These are phyloP conservation scores for Drosophila repleta DNA, from an alignment of 1,140 invertebrate species.

Conservation along the genomic window DNA sequence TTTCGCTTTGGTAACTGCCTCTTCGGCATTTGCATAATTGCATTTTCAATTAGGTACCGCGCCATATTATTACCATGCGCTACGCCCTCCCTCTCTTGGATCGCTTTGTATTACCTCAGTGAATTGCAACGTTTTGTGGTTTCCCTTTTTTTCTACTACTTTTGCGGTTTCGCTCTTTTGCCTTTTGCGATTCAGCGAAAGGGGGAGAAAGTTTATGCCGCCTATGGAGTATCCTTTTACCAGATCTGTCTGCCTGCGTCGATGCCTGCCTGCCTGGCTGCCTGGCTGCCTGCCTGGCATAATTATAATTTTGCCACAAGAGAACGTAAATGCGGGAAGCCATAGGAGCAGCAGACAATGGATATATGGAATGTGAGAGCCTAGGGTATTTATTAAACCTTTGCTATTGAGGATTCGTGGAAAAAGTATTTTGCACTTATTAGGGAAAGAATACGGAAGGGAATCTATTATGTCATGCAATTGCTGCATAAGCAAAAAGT, in stretches of 20 bases:
- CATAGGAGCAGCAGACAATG: constrained; percentile 14
- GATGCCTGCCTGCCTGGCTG: not conserved
- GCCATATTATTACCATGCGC: constrained; percentile 11
- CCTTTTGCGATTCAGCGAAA: constrained; percentile 32
- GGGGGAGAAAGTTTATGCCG: constrained; percentile 19
- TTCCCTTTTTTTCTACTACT: constrained; percentile 42
- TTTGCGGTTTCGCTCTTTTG: constrained; percentile 66
- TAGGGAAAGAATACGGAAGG: too few species aligned
- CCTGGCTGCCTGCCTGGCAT: constrained; percentile 5
- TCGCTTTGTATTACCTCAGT: constrained; percentile 26
- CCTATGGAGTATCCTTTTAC: constrained; percentile 52
- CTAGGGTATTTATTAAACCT: not conserved
- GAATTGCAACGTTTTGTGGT: constrained; percentile 65
- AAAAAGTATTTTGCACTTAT: constrained; percentile 1
- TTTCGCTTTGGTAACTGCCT: constrained; percentile 10
- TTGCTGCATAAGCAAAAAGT: too few species aligned
- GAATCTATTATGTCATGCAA: too few species aligned
- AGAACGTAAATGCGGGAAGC: constrained; percentile 23
- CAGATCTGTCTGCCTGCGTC: not conserved
- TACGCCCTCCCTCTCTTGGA: constrained; percentile 27
- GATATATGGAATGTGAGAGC: not conserved
- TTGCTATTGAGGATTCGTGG: constrained; percentile 19
- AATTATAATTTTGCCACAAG: constrained; percentile 23
- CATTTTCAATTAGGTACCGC: constrained; percentile 39
- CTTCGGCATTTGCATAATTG: constrained; percentile 70